phyloP scores from a whole-genome alignment of 2,888 invertebrate genomes.

The Eupelmus urozonus region DNA sequence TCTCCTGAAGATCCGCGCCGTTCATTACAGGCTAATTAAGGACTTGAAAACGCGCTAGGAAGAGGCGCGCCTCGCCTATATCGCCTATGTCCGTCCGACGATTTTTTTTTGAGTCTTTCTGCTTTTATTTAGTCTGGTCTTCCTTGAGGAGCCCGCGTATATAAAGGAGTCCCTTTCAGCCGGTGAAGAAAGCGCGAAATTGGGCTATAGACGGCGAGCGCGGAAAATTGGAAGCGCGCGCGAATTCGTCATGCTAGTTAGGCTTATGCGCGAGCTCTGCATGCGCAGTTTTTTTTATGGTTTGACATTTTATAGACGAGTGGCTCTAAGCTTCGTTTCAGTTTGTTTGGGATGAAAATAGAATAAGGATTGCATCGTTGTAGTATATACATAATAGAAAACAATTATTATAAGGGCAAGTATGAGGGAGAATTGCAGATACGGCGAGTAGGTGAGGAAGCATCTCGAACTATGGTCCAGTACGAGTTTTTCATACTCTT shows the following conservation, averaged over 20 bases:
- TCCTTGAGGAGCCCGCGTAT: neutral
- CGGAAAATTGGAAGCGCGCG: slow-evolving; percentile 67
- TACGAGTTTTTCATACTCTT: no score
- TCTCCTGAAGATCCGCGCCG: slow-evolving; percentile 20
- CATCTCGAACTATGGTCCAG: no score
- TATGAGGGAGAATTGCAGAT: no score
- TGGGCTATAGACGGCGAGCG: slow-evolving; percentile 66
- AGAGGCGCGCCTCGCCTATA: neutral
- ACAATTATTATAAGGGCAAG: no score
- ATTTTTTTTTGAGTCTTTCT: neutral
- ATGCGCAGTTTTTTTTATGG: neutral
- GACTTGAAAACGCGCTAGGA: slow-evolving; percentile 9
- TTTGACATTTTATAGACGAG: neutral
- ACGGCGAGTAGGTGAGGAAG: no score
- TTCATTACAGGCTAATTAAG: slow-evolving; percentile 49
- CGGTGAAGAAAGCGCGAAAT: slow-evolving; percentile 75
- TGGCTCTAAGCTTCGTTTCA: no score
- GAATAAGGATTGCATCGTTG: no score
- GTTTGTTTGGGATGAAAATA: no score
- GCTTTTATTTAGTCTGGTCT: neutral
- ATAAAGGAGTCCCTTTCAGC: slow-evolving; percentile 34
- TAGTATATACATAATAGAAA: no score
- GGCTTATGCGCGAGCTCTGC: neutral
- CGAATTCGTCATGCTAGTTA: slow-evolving; percentile 67
- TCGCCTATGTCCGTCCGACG: neutral